These are phyloP conservation scores for Tachyglossus aculeatus DNA, from an alignment of 2,797 vertebrate species.

Conservation along the genomic window DNA sequence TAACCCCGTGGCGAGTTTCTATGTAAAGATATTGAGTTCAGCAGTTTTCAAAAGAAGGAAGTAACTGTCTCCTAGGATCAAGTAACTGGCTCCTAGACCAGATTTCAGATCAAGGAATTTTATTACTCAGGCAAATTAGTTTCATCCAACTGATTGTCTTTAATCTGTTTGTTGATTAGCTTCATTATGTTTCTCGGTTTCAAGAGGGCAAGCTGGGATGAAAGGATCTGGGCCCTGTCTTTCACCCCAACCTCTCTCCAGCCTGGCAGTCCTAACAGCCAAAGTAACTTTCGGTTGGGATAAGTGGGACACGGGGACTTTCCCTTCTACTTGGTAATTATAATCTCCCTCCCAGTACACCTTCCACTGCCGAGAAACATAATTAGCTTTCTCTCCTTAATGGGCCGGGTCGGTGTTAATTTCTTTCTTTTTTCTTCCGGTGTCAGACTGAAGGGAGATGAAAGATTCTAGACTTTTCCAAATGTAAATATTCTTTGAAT, in stretches of 20 bases:
- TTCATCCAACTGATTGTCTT: background rate
- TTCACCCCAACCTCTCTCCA: background rate
- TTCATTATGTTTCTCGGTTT: background rate
- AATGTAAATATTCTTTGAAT: background rate
- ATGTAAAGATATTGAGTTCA: background rate
- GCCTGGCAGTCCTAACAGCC: background rate
- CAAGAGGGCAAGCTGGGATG: background rate
- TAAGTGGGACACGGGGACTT: background rate
- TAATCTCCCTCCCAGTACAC: background rate
- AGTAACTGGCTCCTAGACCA: slow-evolving; percentile 4
- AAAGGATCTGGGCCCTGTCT: background rate
- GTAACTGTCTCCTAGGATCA: background rate
- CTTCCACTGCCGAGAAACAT: slow-evolving; percentile 11
- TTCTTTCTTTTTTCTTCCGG: background rate
- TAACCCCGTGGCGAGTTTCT: too few relatives aligned
- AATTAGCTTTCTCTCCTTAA: slow-evolving; percentile 1
- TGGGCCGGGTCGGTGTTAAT: background rate
- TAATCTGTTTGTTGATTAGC: background rate
- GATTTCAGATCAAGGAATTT: slow-evolving; percentile 5
- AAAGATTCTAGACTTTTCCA: background rate
- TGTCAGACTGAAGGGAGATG: background rate
- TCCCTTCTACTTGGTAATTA: background rate
- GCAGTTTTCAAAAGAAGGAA: background rate
- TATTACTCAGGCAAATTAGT: background rate
- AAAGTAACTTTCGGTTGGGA: background rate